phyloP scores from a whole-genome alignment of 2,113 vertebrate genomes.

The Caretta caretta region DNA sequence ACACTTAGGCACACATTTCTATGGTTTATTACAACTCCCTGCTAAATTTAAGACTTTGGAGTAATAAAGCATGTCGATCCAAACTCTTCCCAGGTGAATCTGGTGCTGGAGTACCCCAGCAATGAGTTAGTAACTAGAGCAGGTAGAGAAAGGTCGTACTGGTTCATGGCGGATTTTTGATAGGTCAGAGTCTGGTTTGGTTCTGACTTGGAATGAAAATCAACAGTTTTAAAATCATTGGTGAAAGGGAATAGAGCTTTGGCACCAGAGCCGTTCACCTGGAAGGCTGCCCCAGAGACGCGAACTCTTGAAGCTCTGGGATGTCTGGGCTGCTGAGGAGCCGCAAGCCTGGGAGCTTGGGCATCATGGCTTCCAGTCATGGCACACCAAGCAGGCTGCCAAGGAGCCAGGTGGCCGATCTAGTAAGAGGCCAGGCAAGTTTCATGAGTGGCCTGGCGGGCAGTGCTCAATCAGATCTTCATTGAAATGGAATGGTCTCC shows the following conservation, averaged over 20 bases:
- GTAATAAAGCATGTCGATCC: background rate
- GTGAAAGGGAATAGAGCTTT: background rate
- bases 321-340: background rate
- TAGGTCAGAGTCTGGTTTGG: no score
- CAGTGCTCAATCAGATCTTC: background rate
- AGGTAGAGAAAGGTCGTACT: background rate
- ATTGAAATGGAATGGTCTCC: background rate
- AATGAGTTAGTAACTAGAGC: background rate
- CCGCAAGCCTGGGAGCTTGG: background rate
- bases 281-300: background rate
- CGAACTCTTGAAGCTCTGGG: background rate
- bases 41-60: background rate
- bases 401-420: background rate
- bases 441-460: background rate
- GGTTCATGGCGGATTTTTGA: background rate
- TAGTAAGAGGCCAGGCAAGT: background rate
- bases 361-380: background rate
- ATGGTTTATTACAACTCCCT: conserved; percentile 13
- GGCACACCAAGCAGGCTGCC: background rate
- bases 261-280: background rate
- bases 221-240: background rate
- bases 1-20: background rate
- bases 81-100: background rate
- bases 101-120: background rate
- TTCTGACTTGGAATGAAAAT: background rate